Evolutionary conservation across 2,888 invertebrate genomes (phyloP).

Genomic region (Cerastoderma edule): DNA sequence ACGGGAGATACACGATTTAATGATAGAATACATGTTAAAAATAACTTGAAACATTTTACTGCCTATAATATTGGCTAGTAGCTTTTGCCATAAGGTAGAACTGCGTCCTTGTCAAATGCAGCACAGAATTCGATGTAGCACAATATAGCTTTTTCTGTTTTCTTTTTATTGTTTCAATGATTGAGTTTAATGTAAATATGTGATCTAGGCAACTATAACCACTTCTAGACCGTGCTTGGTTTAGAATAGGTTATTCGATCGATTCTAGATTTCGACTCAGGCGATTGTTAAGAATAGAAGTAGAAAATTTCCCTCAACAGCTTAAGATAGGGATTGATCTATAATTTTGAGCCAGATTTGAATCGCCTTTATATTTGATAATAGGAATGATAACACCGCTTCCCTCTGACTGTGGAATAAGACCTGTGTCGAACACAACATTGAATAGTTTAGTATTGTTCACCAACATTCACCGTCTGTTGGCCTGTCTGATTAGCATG

Average conservation of each 20-base stretch:
- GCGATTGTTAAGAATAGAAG: slow-evolving; percentile 33
- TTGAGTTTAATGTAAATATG: slow-evolving; percentile 31
- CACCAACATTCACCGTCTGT: no score
- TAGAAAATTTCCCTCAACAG: slow-evolving; percentile 37
- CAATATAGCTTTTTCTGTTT: slow-evolving; percentile 31
- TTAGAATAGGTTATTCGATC: slow-evolving; percentile 19
- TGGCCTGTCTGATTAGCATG: no score
- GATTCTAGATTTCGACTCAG: slow-evolving; percentile 26
- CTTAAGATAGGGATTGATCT: slow-evolving; percentile 40
- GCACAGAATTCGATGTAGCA: slow-evolving; percentile 28
- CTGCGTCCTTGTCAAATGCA: slow-evolving; percentile 35
- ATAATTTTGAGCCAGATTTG: slow-evolving; percentile 28
- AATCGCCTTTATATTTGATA: slow-evolving; percentile 26
- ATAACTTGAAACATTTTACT: slow-evolving; percentile 36
- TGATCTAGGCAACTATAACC: slow-evolving; percentile 32
- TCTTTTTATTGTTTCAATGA: slow-evolving; percentile 12
- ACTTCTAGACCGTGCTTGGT: slow-evolving; percentile 40
- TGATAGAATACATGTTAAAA: slow-evolving; percentile 30
- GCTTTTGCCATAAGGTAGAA: slow-evolving; percentile 27
- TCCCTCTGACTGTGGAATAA: slow-evolving; percentile 18
- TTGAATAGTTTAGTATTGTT: slow-evolving; percentile 14
- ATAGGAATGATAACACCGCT: slow-evolving; percentile 30
- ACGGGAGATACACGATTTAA: slow-evolving; percentile 39
- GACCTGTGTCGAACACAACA: slow-evolving; percentile 20
- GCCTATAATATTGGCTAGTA: slow-evolving; percentile 19